Conservation (phyloP, 2,797 vertebrate species). For the Sphenopsis melanotis region DNA sequence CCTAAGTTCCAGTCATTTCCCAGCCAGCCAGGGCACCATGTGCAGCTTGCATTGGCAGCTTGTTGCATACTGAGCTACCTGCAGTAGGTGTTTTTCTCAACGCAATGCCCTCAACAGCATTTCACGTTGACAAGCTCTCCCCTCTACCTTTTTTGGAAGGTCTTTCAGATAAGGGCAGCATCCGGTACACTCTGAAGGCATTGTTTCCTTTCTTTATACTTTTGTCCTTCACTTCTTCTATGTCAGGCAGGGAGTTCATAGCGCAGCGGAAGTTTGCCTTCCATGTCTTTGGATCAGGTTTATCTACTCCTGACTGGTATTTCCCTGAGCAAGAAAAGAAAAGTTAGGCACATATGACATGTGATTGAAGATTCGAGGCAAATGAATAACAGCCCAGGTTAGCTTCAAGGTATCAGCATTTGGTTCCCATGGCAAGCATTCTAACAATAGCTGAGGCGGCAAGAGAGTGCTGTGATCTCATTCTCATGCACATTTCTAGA, state of each 20-base stretch:
- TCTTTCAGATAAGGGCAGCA: slow-evolving; percentile 89
- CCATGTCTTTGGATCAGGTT: slow-evolving; percentile 97
- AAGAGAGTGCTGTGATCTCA: neutral
- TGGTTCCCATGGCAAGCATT: neutral
- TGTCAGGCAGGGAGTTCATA: slow-evolving; percentile 99
- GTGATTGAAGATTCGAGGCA: neutral
- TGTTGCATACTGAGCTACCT: neutral
- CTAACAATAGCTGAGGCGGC: neutral
- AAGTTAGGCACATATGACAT: neutral
- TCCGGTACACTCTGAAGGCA: slow-evolving; percentile 95
- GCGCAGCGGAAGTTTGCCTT: slow-evolving; percentile 98
- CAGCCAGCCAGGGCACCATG: neutral
- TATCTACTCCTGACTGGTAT: slow-evolving; percentile 89
- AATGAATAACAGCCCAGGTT: neutral
- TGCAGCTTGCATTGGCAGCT: neutral
- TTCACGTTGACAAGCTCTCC: neutral
- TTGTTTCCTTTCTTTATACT: slow-evolving; percentile 99
- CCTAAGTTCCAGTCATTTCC: neutral
- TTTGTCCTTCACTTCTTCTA: slow-evolving; percentile 98
- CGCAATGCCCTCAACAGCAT: neutral
- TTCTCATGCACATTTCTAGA: neutral
- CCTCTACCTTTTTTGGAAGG: slow-evolving; percentile 89
- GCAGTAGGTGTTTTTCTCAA: neutral
- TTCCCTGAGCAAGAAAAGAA: slow-evolving; percentile 80
- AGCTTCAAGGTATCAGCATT: neutral